Percentiles rank a stretch among this genome's conserved stretches.
Evolutionary conservation across 1,140 invertebrate genomes (phyloP).

Genomic region (Varroa destructor): DNA sequence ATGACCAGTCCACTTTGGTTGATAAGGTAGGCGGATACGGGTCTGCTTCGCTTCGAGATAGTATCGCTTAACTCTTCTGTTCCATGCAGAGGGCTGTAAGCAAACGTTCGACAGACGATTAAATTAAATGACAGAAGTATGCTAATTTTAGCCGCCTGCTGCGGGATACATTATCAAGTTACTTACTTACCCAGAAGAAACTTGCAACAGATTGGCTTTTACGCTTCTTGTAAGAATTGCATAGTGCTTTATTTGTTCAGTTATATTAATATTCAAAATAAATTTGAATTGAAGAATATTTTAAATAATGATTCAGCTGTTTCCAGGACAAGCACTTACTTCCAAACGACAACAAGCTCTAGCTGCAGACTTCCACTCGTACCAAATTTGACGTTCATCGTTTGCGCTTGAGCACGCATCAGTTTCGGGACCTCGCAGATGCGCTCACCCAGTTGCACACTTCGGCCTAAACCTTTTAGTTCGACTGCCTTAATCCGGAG

Average conservation of each 20-base stretch:
- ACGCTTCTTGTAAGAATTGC: too few species aligned
- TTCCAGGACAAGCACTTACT: neutral
- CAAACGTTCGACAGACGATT: too few species aligned
- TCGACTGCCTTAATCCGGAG: constrained; percentile 26
- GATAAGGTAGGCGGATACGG: constrained; percentile 12
- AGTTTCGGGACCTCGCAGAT: constrained; percentile 4
- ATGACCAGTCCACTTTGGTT: constrained; percentile 24
- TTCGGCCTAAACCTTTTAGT: constrained; percentile 11
- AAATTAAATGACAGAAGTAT: too few species aligned
- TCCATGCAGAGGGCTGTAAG: constrained; percentile 19
- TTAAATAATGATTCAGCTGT: too few species aligned
- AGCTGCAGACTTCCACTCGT: constrained; percentile 11
- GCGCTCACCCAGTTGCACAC: constrained; percentile 2
- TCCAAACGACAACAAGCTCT: constrained; percentile 18
- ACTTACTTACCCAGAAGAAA: neutral
- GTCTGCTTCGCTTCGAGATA: constrained; percentile 3
- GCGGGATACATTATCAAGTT: neutral
- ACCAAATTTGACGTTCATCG: constrained; percentile 24
- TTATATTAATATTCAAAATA: too few species aligned
- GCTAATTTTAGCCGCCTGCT: too few species aligned
- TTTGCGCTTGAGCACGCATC: constrained; percentile 11
- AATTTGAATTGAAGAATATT: too few species aligned
- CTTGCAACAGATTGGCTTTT: neutral
- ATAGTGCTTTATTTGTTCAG: too few species aligned
- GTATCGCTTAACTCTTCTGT: constrained; percentile 15